phyloP scores from a whole-genome alignment of 2,888 invertebrate species.

The Fragum sueziense region DNA sequence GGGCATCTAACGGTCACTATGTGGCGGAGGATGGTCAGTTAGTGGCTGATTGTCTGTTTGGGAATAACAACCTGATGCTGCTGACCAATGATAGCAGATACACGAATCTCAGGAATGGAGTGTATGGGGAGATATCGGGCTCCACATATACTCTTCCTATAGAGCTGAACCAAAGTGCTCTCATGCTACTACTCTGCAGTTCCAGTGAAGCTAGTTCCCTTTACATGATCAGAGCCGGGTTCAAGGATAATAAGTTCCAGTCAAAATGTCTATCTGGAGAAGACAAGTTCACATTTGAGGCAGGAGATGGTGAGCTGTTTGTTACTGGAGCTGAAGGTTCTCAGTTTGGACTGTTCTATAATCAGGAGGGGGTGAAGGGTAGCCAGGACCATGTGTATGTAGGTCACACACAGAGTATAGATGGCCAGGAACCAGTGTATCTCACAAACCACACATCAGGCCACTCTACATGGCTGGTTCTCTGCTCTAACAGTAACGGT shows the following conservation, averaged over 20 bases:
- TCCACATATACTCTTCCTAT: conserved; percentile 41
- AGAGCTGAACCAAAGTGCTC: conserved; percentile 65
- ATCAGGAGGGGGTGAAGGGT: conserved; percentile 48
- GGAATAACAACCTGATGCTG: conserved; percentile 65
- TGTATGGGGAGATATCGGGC: conserved; percentile 45
- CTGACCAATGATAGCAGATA: conserved; percentile 64
- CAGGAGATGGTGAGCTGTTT: conserved; percentile 39
- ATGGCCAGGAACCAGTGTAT: conserved; percentile 50
- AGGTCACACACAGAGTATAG: conserved; percentile 54
- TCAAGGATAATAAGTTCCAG: conserved; percentile 62
- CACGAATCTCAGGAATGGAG: conserved; percentile 65
- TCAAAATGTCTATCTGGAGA: conserved; percentile 61
- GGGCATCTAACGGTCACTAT: conserved; percentile 48
- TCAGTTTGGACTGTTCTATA: conserved; percentile 66
- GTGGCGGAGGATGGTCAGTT: conserved; percentile 67
- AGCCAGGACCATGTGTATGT: conserved; percentile 42
- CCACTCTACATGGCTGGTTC: conserved; percentile 58
- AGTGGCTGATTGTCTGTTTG: conserved; percentile 66
- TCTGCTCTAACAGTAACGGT: conserved; percentile 72
- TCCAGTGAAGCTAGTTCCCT: conserved; percentile 55
- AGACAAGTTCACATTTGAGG: conserved; percentile 67
- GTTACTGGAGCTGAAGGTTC: conserved; percentile 20
- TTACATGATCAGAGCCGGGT: conserved; percentile 67
- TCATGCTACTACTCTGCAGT: conserved; percentile 66
- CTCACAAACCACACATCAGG: conserved; percentile 43